Conservation (phyloP, 1,140 invertebrate species). For the Eciton burchellii region DNA sequence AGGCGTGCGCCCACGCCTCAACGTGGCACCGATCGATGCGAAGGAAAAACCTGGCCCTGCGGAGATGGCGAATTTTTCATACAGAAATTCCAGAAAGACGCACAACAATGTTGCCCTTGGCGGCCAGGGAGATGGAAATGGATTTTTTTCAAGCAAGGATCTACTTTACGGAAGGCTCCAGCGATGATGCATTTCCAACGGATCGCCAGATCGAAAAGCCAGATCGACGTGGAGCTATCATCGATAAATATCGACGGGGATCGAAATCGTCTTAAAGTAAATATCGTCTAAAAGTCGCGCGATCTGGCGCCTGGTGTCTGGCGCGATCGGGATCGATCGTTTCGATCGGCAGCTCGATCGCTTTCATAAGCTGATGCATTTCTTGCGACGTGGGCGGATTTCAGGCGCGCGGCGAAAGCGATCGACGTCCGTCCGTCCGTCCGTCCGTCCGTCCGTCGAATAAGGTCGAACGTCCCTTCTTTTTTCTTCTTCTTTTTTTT, state of each 20-base stretch:
- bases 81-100: no score
- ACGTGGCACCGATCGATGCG: background rate
- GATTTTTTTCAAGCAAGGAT: no score
- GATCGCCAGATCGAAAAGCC: no score
- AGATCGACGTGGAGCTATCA: slow-evolving; percentile 28
- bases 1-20: background rate
- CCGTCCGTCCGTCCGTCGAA: slow-evolving; percentile 15
- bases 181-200: no score
- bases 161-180: no score
- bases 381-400: slow-evolving; percentile 38
- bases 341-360: slow-evolving; percentile 32
- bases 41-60: slow-evolving; percentile 7
- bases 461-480: slow-evolving; percentile 35
- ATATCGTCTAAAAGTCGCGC: slow-evolving; percentile 27
- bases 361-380: slow-evolving; percentile 55
- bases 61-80: slow-evolving; percentile 42
- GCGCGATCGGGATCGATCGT: slow-evolving; percentile 28
- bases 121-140: no score
- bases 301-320: no score
- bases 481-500: slow-evolving; percentile 9
- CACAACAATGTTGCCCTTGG: no score
- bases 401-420: slow-evolving; percentile 30
- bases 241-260: slow-evolving; percentile 54
- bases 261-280: slow-evolving; percentile 21
- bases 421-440: slow-evolving; percentile 37